Conservation (phyloP, 2,797 vertebrate species). For the Rhincodon typus region DNA sequence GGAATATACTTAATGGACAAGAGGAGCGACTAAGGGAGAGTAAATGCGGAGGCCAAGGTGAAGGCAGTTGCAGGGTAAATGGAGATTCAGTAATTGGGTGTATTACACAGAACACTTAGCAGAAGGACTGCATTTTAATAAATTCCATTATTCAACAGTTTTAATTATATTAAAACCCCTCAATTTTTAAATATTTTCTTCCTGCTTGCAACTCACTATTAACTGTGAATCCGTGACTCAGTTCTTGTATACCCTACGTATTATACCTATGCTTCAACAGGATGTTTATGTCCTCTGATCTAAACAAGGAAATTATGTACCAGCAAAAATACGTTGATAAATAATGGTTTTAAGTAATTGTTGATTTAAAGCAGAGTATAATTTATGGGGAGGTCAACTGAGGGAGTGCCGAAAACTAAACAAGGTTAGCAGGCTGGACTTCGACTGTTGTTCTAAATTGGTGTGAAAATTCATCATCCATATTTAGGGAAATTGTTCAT, state of each 20-base stretch:
- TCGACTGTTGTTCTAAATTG: not conserved
- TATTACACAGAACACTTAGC: not conserved
- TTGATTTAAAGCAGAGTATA: not conserved
- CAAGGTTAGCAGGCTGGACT: not conserved
- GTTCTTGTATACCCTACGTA: not conserved
- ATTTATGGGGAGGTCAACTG: not conserved
- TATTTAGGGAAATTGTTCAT: not conserved
- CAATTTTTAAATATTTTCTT: not conserved
- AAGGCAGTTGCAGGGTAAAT: not conserved
- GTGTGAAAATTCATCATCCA: not conserved
- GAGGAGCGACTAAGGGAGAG: not conserved
- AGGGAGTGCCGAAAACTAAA: not conserved
- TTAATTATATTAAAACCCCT: not conserved
- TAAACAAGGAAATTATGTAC: not conserved
- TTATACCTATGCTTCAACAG: not conserved
- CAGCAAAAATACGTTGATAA: not conserved
- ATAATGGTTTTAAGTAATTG: not conserved
- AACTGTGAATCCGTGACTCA: not conserved
- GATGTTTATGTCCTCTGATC: not conserved
- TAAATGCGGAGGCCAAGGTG: not conserved
- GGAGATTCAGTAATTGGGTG: not conserved
- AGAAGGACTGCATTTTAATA: not conserved
- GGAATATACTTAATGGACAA: not conserved
- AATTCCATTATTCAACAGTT: not conserved
- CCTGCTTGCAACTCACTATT: not conserved